Conservation (phyloP, 2,113 vertebrate species). For the Bos javanicus region DNA sequence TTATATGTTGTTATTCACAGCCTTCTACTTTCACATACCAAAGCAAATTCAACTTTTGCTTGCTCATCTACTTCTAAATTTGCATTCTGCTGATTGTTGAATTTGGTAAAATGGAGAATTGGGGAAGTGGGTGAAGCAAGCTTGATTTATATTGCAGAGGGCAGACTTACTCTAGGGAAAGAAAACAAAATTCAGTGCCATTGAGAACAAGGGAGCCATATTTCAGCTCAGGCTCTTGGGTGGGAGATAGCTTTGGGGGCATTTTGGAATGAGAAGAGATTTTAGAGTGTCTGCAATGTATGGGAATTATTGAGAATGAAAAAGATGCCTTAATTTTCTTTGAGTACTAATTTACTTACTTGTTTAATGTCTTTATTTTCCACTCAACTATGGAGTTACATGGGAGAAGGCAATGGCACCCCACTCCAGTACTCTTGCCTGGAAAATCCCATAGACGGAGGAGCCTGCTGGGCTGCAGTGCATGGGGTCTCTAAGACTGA, state of each 20-base stretch:
- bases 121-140: slow-evolving; percentile 38
- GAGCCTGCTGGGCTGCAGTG: too few relatives aligned
- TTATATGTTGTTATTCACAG: not conserved
- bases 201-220: not conserved
- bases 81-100: slow-evolving; percentile 52
- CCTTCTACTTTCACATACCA: slow-evolving; percentile 18
- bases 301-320: not conserved
- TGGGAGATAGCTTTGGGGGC: not conserved
- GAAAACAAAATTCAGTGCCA: slow-evolving; percentile 53
- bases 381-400: not conserved
- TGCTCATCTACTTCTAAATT: slow-evolving; percentile 48
- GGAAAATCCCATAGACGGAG: too few relatives aligned
- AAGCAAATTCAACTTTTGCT: slow-evolving; percentile 59
- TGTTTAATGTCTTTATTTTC: not conserved
- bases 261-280: not conserved
- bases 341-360: not conserved
- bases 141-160: slow-evolving; percentile 57
- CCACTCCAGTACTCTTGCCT: too few relatives aligned
- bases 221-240: slow-evolving; percentile 7
- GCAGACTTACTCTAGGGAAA: slow-evolving; percentile 46
- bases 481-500: too few relatives aligned
- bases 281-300: not conserved
- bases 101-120: slow-evolving; percentile 58
- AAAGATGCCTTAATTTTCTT: not conserved
- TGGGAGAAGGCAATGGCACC: not conserved